Evolutionary conservation across 1,140 invertebrate genomes (phyloP).

Genomic region (Bombus fervidus): DNA sequence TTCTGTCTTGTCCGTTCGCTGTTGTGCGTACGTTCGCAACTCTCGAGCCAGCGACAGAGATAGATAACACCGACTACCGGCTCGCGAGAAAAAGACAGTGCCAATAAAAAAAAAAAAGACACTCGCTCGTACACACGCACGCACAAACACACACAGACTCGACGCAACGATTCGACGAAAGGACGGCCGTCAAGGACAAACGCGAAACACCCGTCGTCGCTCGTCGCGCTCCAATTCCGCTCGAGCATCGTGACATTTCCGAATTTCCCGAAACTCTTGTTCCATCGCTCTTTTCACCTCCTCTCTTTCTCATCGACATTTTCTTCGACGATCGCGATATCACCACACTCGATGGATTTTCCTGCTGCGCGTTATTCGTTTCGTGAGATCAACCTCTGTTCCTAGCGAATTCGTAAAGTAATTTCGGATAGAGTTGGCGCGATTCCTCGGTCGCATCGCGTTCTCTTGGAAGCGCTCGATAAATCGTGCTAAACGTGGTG

Average conservation of each 20-base stretch:
- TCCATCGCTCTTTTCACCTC: no score
- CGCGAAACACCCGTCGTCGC: background rate
- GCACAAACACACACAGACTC: background rate
- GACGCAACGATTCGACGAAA: conserved; percentile 22
- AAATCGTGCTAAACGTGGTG: no score
- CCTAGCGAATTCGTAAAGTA: background rate
- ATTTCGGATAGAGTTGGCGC: background rate
- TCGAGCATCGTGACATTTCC: no score
- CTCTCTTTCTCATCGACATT: no score
- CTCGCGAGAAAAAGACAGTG: background rate
- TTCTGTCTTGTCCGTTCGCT: no score
- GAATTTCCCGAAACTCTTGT: no score
- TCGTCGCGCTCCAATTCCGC: no score
- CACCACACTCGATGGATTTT: background rate
- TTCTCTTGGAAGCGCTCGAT: background rate
- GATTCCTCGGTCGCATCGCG: background rate
- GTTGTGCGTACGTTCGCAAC: background rate
- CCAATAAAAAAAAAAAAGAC: conserved; percentile 30
- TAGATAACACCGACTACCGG: background rate
- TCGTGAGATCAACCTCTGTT: background rate
- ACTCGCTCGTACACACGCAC: background rate
- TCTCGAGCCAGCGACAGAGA: conserved; percentile 11
- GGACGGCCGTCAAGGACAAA: conserved; percentile 44
- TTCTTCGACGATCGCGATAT: background rate
- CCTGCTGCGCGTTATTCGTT: background rate